Conservation (phyloP, 2,113 vertebrate genomes). For the Cochlearius cochlearius region DNA sequence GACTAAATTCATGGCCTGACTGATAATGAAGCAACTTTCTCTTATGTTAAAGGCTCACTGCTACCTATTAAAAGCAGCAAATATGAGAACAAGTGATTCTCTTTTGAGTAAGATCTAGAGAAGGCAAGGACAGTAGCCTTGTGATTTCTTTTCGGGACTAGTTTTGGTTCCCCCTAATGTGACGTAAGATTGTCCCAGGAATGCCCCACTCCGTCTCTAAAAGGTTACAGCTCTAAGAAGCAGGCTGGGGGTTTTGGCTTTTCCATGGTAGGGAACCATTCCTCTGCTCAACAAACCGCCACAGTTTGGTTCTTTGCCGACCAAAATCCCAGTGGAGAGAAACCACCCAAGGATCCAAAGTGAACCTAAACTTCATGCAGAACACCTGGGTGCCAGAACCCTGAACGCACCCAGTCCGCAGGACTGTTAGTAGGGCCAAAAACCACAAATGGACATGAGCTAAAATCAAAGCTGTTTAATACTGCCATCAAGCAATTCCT, state of each 20-base stretch:
- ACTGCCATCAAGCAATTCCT: neutral
- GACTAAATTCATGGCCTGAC: neutral
- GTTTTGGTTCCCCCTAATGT: neutral
- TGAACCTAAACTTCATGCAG: neutral
- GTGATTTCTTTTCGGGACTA: neutral
- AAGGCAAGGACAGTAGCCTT: neutral
- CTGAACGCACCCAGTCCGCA: neutral
- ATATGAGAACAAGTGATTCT: neutral
- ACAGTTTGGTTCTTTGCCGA: neutral
- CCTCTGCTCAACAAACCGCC: neutral
- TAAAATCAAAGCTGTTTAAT: neutral
- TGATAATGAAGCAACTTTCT: neutral
- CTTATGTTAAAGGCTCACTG: neutral
- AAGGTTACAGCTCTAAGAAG: neutral
- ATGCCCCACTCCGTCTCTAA: neutral
- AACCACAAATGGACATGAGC: neutral
- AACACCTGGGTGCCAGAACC: neutral
- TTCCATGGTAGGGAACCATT: neutral
- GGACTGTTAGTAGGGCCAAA: neutral
- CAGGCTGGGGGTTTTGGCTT: neutral
- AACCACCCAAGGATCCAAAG: neutral
- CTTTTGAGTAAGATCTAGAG: neutral
- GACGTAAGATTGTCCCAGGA: neutral
- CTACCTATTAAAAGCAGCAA: neutral
- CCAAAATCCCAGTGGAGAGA: neutral